Percentiles rank a stretch among this genome's conserved stretches.
phyloP scores from a whole-genome alignment of 1,140 invertebrate species.

The Diachasma alloeum region DNA sequence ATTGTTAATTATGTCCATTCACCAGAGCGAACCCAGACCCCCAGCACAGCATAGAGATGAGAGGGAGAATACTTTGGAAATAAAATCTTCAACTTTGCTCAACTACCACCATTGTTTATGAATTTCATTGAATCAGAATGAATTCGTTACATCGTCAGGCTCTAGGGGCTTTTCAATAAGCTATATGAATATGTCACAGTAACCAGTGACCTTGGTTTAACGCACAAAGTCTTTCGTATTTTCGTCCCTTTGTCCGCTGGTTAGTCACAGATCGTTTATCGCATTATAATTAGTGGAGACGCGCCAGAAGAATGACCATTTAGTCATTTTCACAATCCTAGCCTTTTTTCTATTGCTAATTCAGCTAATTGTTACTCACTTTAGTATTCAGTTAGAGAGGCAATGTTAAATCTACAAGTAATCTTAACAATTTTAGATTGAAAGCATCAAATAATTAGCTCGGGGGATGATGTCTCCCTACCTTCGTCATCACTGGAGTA shows the following conservation, averaged over 20 bases:
- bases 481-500: constrained; percentile 90
- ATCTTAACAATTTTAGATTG: neutral
- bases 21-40: constrained; percentile 47
- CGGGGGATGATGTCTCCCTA: constrained; percentile 65
- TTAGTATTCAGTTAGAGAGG: neutral
- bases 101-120: neutral
- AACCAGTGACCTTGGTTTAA: neutral
- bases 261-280: neutral
- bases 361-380: neutral
- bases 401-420: neutral
- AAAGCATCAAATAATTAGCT: constrained; percentile 57
- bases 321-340: neutral
- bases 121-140: neutral
- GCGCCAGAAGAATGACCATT: neutral
- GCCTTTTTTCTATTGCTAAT: neutral
- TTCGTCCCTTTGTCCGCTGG: neutral
- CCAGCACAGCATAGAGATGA: constrained; percentile 43
- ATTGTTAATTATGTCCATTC: constrained; percentile 47
- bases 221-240: neutral
- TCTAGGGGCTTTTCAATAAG: neutral
- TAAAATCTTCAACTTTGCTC: neutral
- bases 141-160: neutral
- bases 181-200: neutral
- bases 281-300: neutral
- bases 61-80: constrained; percentile 36